phyloP scores from a whole-genome alignment of 2,797 vertebrate genomes.

The Sternotherus odoratus region DNA sequence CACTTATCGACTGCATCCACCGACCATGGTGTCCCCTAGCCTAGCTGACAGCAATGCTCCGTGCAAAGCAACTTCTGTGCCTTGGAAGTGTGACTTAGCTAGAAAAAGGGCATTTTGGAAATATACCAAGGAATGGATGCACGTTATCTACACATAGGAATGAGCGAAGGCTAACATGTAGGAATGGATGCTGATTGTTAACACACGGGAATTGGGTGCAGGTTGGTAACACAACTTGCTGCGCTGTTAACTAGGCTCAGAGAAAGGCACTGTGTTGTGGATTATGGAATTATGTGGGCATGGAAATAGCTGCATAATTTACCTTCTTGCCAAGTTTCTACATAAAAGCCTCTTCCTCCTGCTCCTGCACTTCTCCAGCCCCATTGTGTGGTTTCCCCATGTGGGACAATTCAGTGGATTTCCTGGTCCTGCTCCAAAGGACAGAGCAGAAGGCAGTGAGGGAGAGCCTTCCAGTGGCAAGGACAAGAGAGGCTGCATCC shows the following conservation, averaged over 20 bases:
- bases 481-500: neutral
- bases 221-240: neutral
- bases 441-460: neutral
- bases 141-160: neutral
- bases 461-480: neutral
- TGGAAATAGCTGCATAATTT: neutral
- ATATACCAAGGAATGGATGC: neutral
- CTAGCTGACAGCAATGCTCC: neutral
- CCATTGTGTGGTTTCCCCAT: neutral
- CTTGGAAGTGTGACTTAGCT: neutral
- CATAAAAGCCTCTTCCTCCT: neutral
- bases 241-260: neutral
- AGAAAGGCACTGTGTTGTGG: neutral
- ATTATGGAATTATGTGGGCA: neutral
- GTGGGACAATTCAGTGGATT: neutral
- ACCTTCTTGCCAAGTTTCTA: neutral
- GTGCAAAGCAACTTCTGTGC: neutral
- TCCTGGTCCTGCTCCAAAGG: neutral
- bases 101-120: neutral
- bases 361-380: neutral
- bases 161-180: neutral
- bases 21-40: neutral
- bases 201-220: neutral
- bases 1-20: neutral
- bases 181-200: neutral